phyloP scores from a whole-genome alignment of 2,888 invertebrate species.

The Nomada ruficornis region DNA sequence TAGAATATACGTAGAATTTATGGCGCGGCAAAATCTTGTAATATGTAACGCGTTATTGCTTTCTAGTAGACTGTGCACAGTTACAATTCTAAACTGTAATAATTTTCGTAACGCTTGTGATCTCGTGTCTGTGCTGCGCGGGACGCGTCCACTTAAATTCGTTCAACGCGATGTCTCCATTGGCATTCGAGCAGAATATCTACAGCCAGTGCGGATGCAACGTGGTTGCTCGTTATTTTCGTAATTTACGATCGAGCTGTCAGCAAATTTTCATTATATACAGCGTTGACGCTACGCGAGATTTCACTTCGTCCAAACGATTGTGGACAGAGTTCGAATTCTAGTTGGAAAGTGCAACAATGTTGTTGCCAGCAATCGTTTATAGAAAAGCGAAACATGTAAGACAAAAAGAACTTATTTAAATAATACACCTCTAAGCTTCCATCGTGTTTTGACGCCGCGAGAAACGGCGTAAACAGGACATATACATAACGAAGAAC shows the following conservation, averaged over 20 bases:
- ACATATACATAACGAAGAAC: slow-evolving; percentile 1
- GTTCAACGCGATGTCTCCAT: background rate
- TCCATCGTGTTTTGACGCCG: slow-evolving; percentile 3
- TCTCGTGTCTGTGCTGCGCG: background rate
- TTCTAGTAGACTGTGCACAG: no score
- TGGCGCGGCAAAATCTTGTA: no score
- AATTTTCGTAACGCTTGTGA: background rate
- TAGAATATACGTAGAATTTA: no score
- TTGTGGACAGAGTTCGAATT: background rate
- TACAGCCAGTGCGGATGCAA: no score
- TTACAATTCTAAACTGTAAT: no score
- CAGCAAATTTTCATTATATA: no score
- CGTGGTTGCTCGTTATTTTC: no score
- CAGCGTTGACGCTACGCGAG: background rate
- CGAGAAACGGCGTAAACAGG: slow-evolving; percentile 24
- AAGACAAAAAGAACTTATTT: slow-evolving; percentile 5
- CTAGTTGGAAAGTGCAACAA: background rate
- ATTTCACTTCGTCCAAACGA: background rate
- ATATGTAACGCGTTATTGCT: no score
- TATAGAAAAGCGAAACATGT: slow-evolving; percentile 8
- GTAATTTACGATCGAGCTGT: no score
- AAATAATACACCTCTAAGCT: slow-evolving; percentile 24
- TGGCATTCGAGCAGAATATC: no score
- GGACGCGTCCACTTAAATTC: background rate
- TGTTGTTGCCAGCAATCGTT: background rate